Evolutionary conservation across 2,797 vertebrate species (phyloP), one percentile per base, ranked within the genome.

Genomic region (Pipistrellus kuhlii): DNA sequence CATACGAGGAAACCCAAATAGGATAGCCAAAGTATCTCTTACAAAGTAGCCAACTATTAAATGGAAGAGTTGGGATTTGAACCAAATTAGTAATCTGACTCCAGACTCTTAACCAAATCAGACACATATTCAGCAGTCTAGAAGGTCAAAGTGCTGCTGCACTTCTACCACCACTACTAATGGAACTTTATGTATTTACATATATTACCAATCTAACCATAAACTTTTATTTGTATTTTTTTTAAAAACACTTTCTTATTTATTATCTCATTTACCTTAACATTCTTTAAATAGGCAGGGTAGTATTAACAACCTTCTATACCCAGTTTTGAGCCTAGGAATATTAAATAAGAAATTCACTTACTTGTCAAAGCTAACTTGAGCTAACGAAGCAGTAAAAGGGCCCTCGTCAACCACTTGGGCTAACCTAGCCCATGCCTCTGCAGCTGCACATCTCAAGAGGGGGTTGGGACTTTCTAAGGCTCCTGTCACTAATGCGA

Each of bases 361-460:
- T 97, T 97, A 99, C 99, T 99, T 99, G 97, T 99, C 99, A 95
- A 99, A 99, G 98, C 99, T 99, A 96, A 99, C 97, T 98, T 99
- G 98, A 0, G 98, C 98, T 94, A 99, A 97, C 0, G 98, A 98
- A 76, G 98, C 97, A 10, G 99, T 99, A 97, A 99, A 99, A 90
- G 96, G 97, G 53, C 98, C 97, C 84, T 99, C 99, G 41, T 98
- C 98, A 64, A 98, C 98, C 81, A 99, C 98, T 95, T 99, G 99
- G 17, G 98, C 99, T 95, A 99, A 94, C 71, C 99, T 98, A 85
- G 99, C 98, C 97, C 99, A 97, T 10, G 99, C 99, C 95, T 99
- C 99, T 0, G 98, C 99, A 89, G 99, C 99, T 92, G 98, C 98
- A 93, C 99, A 99, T 91, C 99, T 98, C 66, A 99, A 97, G 80